A percentile compares a stretch with the other conserved stretches of the same genome.
Conservation (phyloP, 2,113 vertebrate species). For the Caranx ignobilis region DNA sequence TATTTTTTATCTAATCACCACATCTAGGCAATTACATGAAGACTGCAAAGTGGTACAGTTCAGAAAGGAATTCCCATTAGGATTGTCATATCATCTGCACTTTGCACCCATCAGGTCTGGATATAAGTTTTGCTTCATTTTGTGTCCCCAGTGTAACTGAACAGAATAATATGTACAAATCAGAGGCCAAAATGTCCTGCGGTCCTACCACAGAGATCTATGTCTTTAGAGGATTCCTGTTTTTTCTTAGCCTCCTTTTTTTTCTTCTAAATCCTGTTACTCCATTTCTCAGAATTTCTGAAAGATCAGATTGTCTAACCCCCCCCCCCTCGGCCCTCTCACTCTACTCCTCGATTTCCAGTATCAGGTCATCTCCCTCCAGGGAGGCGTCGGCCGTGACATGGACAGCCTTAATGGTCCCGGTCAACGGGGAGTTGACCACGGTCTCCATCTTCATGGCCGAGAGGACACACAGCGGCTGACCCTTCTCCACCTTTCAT, state of each 20-base stretch:
- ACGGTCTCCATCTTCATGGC: slow-evolving; percentile 98
- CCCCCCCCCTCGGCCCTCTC: neutral
- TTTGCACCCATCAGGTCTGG: slow-evolving; percentile 2
- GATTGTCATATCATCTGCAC: slow-evolving; percentile 5
- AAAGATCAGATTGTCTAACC: slow-evolving; percentile 40
- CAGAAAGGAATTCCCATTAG: neutral
- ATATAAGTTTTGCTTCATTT: slow-evolving; percentile 24
- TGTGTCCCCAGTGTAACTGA: neutral
- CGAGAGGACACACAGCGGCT: slow-evolving; percentile 92
- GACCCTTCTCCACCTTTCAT: slow-evolving; percentile 87
- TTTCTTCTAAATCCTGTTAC: neutral
- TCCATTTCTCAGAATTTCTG: slow-evolving; percentile 18
- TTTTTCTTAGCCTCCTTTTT: neutral
- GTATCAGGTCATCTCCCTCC: slow-evolving; percentile 94
- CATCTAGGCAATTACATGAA: neutral
- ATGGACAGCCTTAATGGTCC: slow-evolving; percentile 86
- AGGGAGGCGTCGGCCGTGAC: slow-evolving; percentile 86
- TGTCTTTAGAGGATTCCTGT: neutral
- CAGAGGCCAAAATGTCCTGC: neutral
- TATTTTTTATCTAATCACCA: slow-evolving; percentile 16
- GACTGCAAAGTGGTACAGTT: neutral
- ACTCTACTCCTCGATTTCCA: slow-evolving; percentile 86
- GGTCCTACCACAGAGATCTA: neutral
- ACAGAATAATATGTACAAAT: slow-evolving; percentile 36
- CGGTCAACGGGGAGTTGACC: slow-evolving; percentile 90